phyloP scores from a whole-genome alignment of 2,888 invertebrate species.

The Enchytraeus crypticus region DNA sequence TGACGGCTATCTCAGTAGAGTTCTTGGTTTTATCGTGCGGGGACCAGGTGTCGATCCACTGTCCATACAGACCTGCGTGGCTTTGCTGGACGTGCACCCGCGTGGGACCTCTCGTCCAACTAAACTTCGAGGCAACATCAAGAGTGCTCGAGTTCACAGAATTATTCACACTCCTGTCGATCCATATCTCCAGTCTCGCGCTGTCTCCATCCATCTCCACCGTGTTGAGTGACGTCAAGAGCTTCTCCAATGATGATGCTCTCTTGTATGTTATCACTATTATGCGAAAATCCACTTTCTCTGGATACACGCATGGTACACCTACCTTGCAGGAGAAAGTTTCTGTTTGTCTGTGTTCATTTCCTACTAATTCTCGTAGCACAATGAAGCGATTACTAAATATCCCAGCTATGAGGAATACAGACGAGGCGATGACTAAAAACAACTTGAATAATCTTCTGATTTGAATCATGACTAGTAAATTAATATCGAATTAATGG shows the following conservation, averaged over 20 bases:
- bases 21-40: constrained; percentile 12
- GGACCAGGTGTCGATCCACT: constrained; percentile 34
- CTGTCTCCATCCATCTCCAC: constrained; percentile 21
- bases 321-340: background rate
- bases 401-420: too few relatives aligned
- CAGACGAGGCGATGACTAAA: too few relatives aligned
- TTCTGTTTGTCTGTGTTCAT: too few relatives aligned
- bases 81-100: constrained; percentile 22
- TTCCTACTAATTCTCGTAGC: too few relatives aligned
- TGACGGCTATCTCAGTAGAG: constrained; percentile 31
- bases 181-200: constrained; percentile 26
- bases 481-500: too few relatives aligned
- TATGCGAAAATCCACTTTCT: constrained; percentile 22
- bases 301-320: background rate
- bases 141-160: constrained; percentile 16
- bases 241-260: constrained; percentile 16
- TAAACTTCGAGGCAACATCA: constrained; percentile 15
- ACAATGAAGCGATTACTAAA: too few relatives aligned
- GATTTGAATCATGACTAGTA: too few relatives aligned
- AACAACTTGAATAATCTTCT: too few relatives aligned
- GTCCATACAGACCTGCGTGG: constrained; percentile 29
- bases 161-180: constrained; percentile 17
- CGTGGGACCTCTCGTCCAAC: background rate
- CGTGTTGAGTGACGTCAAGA: constrained; percentile 19
- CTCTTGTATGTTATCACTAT: constrained; percentile 27